These are phyloP conservation scores for Bos taurus DNA, from an alignment of 2,113 vertebrate genomes.

Conservation along the genomic window DNA sequence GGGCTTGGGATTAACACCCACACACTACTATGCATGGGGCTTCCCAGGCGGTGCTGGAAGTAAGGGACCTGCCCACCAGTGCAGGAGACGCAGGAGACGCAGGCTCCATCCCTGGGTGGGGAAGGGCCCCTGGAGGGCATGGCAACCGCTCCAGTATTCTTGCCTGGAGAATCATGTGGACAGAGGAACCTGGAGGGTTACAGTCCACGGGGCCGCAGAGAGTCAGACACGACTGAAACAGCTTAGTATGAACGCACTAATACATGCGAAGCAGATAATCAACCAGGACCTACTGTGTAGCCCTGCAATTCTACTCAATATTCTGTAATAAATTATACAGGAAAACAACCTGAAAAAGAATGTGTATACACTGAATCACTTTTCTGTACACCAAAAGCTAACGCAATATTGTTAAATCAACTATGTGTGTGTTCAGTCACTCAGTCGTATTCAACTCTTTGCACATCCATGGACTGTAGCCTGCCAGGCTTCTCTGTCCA, in stretches of 20 bases:
- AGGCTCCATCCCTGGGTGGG: neutral
- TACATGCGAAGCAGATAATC: neutral
- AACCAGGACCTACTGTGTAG: neutral
- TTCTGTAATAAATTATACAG: neutral
- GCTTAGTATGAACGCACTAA: neutral
- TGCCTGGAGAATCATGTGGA: neutral
- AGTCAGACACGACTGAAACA: neutral
- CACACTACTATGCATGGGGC: neutral
- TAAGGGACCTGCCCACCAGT: neutral
- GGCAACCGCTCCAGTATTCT: neutral
- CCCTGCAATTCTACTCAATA: neutral
- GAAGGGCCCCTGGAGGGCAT: neutral
- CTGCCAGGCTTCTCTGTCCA: neutral
- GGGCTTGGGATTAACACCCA: neutral
- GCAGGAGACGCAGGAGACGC: neutral
- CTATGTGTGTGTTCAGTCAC: neutral
- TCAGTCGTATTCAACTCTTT: neutral
- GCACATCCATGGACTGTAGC: neutral
- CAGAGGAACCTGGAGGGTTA: neutral
- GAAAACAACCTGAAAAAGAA: neutral
- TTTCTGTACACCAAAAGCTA: neutral
- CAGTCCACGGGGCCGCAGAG: neutral
- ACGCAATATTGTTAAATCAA: neutral
- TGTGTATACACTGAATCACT: neutral
- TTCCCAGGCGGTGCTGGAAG: neutral